Conservation (phyloP, 1,140 invertebrate species). For the Oryzaephilus surinamensis region DNA sequence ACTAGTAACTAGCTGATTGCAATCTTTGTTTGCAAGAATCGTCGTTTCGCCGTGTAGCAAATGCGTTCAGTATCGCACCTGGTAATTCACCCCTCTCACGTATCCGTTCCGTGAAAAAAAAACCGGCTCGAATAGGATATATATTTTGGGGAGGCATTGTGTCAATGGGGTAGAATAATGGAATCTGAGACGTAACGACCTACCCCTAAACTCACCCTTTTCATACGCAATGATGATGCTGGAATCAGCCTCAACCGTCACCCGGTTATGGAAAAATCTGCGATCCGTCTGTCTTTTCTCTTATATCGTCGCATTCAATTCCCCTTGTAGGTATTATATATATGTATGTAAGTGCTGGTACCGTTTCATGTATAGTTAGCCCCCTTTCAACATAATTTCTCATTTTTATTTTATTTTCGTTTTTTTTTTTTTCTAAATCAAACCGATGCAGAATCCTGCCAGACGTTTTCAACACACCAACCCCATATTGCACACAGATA, state of each 20-base stretch:
- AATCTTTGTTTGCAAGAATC: conserved; percentile 29
- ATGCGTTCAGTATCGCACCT: conserved; percentile 24
- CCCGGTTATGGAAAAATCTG: conserved; percentile 14
- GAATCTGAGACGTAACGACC: conserved; percentile 28
- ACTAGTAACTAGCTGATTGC: conserved; percentile 20
- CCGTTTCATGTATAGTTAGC: too few species aligned
- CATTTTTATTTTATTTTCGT: too few species aligned
- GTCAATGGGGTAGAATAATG: conserved; percentile 30
- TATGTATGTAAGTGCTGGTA: too few species aligned
- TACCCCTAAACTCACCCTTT: conserved; percentile 31
- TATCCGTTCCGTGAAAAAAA: conserved; percentile 23
- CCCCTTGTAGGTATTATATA: too few species aligned
- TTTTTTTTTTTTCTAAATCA: too few species aligned
- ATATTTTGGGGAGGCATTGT: conserved; percentile 25
- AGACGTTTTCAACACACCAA: too few species aligned
- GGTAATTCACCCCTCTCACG: conserved; percentile 26
- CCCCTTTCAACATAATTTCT: too few species aligned
- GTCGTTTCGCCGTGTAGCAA: conserved; percentile 22
- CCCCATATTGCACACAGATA: too few species aligned
- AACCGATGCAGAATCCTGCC: too few species aligned
- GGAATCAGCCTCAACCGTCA: conserved; percentile 17
- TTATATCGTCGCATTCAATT: too few species aligned
- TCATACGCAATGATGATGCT: conserved; percentile 28
- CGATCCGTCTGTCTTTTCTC: conserved; percentile 14
- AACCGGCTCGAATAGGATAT: conserved; percentile 29